Evolutionary conservation across 1,140 invertebrate genomes (phyloP), one percentile per base, ranked within the genome.

Genomic region (Atta texana): DNA sequence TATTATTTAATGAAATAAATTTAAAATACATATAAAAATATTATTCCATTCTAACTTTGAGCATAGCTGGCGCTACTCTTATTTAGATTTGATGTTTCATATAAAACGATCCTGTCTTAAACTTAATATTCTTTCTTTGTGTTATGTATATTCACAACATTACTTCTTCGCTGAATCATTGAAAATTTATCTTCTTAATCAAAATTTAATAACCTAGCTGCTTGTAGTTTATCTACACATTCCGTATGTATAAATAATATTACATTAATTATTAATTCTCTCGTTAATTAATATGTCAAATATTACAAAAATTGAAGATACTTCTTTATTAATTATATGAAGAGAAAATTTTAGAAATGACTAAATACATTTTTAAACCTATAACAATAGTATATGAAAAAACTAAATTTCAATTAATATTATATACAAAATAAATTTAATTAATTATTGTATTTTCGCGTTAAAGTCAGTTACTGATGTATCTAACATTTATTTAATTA

Each of bases 171-270:
- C 49, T 53, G 4, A 44, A 49, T 69, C 39, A 44, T n/a, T 53
- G 21, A 72, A 53, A 72, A 72, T 18, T 53, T 31, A 72, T 72
- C 21, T 53, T 72, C 16, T 31, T 53, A 31, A 72, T 72, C 12
- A 72, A 53, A 24, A 28, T 24, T 31, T 72, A 53, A 71, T 51
- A 69, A 44, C 21, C 18, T 55, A 55, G 18, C 14, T 21, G 34
- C 69, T 72, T 49, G 44, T 16, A 72, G 16, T 72, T 53, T 53
- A 72, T 72, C 69, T 28, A 8, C 24, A 53, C 24, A n/a, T 72
- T 12, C 49, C 16, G 6, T n/a, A 16, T n/a, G 24, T 71, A 51
- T 18, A 49, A 21, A 31, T 16, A 53, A 39, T n/a, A n/a, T 53
- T n/a, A 72, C 16, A 71, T 49, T 49, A 49, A 71, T 51, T 31